Evolutionary conservation across 2,113 vertebrate species (phyloP).

Genomic region (Gymnorhina tibicen): DNA sequence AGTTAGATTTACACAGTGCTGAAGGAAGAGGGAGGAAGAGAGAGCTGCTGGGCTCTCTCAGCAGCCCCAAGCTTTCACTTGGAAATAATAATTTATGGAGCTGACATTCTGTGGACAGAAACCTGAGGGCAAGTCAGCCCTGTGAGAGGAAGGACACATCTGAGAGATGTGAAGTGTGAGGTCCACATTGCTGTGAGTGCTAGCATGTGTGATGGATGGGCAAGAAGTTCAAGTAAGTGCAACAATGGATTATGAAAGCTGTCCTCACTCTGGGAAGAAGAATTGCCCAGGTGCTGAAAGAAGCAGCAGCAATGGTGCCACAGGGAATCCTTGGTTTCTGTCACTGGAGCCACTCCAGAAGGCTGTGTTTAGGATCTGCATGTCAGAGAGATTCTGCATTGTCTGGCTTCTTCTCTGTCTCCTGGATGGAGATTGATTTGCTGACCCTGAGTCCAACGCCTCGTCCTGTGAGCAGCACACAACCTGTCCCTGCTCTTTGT

Average conservation of each 20-base stretch:
- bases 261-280: not conserved
- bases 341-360: not conserved
- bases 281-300: conserved; percentile 10
- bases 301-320: not conserved
- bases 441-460: not conserved
- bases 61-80: not conserved
- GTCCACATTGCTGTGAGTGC: not conserved
- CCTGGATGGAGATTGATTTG: not conserved
- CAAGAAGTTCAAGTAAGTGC: not conserved
- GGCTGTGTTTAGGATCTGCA: not conserved
- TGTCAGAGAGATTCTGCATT: not conserved
- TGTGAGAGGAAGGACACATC: not conserved
- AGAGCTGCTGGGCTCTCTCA: not conserved
- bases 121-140: not conserved
- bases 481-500: fast-evolving
- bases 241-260: not conserved
- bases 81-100: not conserved
- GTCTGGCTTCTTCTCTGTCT: not conserved
- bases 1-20: not conserved
- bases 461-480: fast-evolving
- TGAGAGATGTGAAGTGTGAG: not conserved
- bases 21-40: not conserved
- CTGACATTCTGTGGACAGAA: not conserved
- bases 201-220: not conserved
- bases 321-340: not conserved